phyloP scores from a whole-genome alignment of 2,113 vertebrate genomes.

The Podarcis muralis region DNA sequence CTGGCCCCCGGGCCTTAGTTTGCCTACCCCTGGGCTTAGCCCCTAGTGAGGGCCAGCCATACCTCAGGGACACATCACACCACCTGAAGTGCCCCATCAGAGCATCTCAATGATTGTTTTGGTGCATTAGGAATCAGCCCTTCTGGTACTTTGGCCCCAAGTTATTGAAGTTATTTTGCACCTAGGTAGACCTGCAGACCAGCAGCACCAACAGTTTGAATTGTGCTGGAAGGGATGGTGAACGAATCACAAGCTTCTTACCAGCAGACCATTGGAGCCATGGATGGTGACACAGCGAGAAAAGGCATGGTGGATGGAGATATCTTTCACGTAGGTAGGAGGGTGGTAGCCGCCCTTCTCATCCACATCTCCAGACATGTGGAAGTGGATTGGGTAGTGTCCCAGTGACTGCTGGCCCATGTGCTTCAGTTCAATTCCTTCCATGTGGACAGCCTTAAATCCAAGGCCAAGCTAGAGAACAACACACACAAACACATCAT shows the following conservation, averaged over 20 bases:
- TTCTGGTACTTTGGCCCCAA: no score
- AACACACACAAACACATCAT: constrained; percentile 9
- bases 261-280: constrained; percentile 93
- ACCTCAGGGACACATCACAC: no score
- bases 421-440: constrained; percentile 88
- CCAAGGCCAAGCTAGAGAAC: constrained; percentile 83
- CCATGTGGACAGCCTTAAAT: constrained; percentile 87
- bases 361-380: constrained; percentile 93
- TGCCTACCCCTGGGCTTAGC: no score
- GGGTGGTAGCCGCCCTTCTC: constrained; percentile 88
- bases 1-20: no score
- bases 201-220: no score
- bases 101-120: no score
- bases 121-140: no score
- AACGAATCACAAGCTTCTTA: constrained; percentile 67
- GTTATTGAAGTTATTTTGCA: no score
- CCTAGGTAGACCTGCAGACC: no score
- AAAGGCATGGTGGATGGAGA: constrained; percentile 94
- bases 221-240: no score
- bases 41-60: no score
- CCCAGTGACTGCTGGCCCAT: constrained; percentile 98
- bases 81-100: no score
- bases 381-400: constrained; percentile 96
- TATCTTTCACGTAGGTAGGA: constrained; percentile 83
- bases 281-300: constrained; percentile 95